Percentiles rank a stretch among this genome's conserved stretches.
These are phyloP conservation scores for Acromyrmex charruanus DNA, from an alignment of 1,140 invertebrate species.

Conservation along the genomic window DNA sequence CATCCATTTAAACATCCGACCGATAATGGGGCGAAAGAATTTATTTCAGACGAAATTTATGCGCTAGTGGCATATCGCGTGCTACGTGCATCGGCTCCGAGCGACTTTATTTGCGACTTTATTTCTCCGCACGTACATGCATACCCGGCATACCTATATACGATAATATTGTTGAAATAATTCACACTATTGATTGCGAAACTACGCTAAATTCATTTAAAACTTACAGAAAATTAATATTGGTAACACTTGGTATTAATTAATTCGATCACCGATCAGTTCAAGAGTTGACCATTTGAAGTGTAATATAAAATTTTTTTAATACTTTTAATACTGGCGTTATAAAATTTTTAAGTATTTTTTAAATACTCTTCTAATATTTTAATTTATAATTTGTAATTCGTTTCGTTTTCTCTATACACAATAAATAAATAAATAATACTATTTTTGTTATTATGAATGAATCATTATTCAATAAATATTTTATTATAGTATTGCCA, in stretches of 20 bases:
- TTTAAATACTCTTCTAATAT: background rate
- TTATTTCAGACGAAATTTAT: constrained; percentile 53
- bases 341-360: background rate
- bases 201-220: background rate
- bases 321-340: background rate
- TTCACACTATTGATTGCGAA: constrained; percentile 4
- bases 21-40: constrained; percentile 62
- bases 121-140: background rate
- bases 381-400: too few relatives aligned
- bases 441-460: background rate
- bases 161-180: constrained; percentile 32
- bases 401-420: too few relatives aligned
- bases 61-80: constrained; percentile 25
- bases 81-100: background rate
- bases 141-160: background rate
- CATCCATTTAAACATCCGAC: constrained; percentile 53
- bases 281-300: background rate
- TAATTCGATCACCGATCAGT: background rate
- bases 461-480: constrained; percentile 2
- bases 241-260: background rate
- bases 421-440: too few relatives aligned
- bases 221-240: constrained; percentile 24
- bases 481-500: background rate
- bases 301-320: background rate
- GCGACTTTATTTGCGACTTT: constrained; percentile 23